These are phyloP conservation scores for Drosophila rellima DNA, from an alignment of 2,888 invertebrate species.

Conservation along the genomic window DNA sequence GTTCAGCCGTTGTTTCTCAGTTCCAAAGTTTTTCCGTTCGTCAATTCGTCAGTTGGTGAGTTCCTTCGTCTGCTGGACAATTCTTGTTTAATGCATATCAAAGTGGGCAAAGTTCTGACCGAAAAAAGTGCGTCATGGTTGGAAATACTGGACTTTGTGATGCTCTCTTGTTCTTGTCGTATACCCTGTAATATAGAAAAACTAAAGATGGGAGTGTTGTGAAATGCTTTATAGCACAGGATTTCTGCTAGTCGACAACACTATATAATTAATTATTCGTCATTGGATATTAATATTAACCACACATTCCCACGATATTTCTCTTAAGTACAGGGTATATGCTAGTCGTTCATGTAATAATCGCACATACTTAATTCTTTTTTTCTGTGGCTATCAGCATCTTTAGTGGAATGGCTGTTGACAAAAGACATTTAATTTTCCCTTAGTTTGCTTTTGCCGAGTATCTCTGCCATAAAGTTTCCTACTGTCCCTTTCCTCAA, in stretches of 20 bases:
- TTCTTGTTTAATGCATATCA: slow-evolving; percentile 76
- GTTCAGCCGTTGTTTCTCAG: slow-evolving; percentile 11
- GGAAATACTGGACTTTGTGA: slow-evolving; percentile 20
- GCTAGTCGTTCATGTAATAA: background rate
- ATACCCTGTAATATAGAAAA: background rate
- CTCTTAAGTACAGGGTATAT: background rate
- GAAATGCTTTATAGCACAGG: background rate
- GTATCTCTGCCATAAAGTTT: slow-evolving; percentile 75
- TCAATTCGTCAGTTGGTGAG: slow-evolving; percentile 28
- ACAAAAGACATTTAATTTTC: slow-evolving; percentile 79
- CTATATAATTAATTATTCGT: background rate
- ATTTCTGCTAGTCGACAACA: background rate
- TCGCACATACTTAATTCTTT: slow-evolving; percentile 2
- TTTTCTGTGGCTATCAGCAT: slow-evolving; percentile 46
- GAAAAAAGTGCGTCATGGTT: slow-evolving; percentile 74
- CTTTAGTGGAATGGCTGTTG: slow-evolving; percentile 67
- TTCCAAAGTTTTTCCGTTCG: slow-evolving; percentile 20
- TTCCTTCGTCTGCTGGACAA: slow-evolving; percentile 36
- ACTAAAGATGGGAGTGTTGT: background rate
- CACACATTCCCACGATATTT: background rate
- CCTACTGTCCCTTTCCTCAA: slow-evolving; percentile 24
- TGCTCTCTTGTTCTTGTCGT: slow-evolving; percentile 1
- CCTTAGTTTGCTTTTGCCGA: slow-evolving; percentile 67
- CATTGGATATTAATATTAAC: background rate
- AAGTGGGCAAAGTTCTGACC: slow-evolving; percentile 71